Evolutionary conservation across 2,888 invertebrate species (phyloP).

Genomic region (Dynastes tityus): DNA sequence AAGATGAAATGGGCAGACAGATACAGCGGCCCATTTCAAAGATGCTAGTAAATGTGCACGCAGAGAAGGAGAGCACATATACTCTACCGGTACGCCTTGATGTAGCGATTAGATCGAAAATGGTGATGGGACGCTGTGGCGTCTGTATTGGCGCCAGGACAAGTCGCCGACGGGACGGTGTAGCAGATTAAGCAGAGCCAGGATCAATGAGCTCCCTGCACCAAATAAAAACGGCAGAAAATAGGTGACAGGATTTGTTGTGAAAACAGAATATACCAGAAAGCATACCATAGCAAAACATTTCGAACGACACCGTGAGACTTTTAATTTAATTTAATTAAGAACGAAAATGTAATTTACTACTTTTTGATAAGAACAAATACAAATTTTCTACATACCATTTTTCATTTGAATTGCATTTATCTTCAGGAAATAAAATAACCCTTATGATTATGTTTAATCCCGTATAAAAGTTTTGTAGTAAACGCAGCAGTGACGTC

Average conservation of each 20-base stretch:
- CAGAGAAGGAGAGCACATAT: neutral
- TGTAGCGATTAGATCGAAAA: constrained; percentile 41
- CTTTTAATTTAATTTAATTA: no score
- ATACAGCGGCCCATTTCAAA: no score
- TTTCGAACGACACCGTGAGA: no score
- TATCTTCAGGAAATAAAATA: no score
- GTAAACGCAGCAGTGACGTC: no score
- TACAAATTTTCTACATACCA: no score
- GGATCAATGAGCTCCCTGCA: constrained; percentile 29
- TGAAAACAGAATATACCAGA: neutral
- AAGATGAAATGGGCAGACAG: no score
- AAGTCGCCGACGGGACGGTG: constrained; percentile 53
- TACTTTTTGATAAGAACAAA: no score
- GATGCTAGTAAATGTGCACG: neutral
- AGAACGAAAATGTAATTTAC: no score
- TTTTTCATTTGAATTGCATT: no score
- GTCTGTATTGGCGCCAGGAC: constrained; percentile 55
- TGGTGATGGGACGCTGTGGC: constrained; percentile 52
- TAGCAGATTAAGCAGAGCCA: constrained; percentile 43
- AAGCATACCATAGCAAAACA: neutral
- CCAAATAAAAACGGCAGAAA: neutral
- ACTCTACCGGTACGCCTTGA: neutral
- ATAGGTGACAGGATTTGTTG: neutral
- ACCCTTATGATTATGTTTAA: no score
- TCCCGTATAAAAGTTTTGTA: no score